A percentile compares a stretch with the other conserved stretches of the same genome.
phyloP scores from a whole-genome alignment of 2,888 invertebrate species.

The Leptinotarsa tumamoca region DNA sequence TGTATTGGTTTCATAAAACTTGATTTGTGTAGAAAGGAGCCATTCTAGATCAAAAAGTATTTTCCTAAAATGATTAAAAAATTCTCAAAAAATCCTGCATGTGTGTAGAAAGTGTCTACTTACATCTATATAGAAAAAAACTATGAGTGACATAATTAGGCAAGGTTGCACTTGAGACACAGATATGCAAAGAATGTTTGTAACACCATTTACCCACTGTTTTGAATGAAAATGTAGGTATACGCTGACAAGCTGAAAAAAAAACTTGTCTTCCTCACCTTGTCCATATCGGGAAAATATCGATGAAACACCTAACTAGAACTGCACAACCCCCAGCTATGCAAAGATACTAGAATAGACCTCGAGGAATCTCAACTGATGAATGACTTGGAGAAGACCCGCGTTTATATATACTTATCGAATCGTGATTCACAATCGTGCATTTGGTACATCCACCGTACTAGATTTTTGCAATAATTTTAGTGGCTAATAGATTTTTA shows the following conservation, averaged over 20 bases:
- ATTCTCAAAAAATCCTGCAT: not conserved
- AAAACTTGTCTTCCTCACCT: not conserved
- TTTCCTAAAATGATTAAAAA: slow-evolving; percentile 4
- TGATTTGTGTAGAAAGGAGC: no score
- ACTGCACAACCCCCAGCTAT: slow-evolving; percentile 12
- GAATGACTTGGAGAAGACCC: slow-evolving; percentile 58
- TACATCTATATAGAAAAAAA: not conserved
- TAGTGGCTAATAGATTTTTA: slow-evolving; percentile 58
- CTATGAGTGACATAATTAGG: not conserved
- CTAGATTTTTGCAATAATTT: slow-evolving; percentile 60
- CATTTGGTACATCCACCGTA: slow-evolving; percentile 63
- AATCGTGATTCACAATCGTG: slow-evolving; percentile 65
- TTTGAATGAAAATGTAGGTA: not conserved
- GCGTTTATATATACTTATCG: slow-evolving; percentile 62
- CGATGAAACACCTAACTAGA: slow-evolving; percentile 5
- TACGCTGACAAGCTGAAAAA: not conserved
- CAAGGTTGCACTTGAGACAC: not conserved
- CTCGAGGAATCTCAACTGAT: not conserved
- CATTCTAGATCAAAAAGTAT: no score
- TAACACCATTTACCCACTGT: not conserved
- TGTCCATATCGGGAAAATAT: slow-evolving; percentile 15
- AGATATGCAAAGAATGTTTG: not conserved
- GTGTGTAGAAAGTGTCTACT: not conserved
- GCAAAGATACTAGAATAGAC: slow-evolving; percentile 30
- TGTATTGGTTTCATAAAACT: no score